Conservation (phyloP, 2,888 invertebrate species). For the Mechanitis mazaeus region DNA sequence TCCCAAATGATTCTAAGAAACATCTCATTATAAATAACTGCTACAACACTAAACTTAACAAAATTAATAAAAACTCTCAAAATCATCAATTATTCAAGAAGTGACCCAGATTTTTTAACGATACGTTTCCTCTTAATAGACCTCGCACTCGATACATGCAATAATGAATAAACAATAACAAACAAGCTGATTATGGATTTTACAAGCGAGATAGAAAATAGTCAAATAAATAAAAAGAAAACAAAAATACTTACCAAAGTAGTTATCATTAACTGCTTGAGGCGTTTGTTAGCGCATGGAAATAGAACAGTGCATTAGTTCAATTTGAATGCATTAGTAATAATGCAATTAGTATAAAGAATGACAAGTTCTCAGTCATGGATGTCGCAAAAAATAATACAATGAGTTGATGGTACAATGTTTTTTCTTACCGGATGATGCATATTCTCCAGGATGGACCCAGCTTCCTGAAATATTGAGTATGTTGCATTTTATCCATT, state of each 20-base stretch:
- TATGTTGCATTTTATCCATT: background rate
- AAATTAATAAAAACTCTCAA: too few species aligned
- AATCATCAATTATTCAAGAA: too few species aligned
- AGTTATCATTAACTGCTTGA: constrained; percentile 98
- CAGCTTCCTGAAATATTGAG: constrained; percentile 83
- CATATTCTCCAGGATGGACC: constrained; percentile 99
- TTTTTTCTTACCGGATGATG: constrained; percentile 92
- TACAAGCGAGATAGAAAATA: background rate
- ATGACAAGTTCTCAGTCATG: constrained; percentile 7
- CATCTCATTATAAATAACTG: background rate
- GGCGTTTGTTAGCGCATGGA: constrained; percentile 70
- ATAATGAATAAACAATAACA: constrained; percentile 10
- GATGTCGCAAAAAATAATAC: constrained; percentile 6
- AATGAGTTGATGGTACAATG: constrained; percentile 10
- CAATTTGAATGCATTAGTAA: constrained; percentile 18
- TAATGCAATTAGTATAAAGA: constrained; percentile 10
- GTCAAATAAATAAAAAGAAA: constrained; percentile 15
- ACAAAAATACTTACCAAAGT: constrained; percentile 92
- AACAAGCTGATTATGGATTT: constrained; percentile 3
- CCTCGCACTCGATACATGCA: background rate
- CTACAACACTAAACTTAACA: too few species aligned
- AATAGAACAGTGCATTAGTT: constrained; percentile 47
- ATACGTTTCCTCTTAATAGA: background rate
- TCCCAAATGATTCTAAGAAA: background rate
- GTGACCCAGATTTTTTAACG: constrained; percentile 3